These are phyloP conservation scores for Corythoichthys haematopterus DNA, from an alignment of 2,113 vertebrate genomes.

Conservation along the genomic window DNA sequence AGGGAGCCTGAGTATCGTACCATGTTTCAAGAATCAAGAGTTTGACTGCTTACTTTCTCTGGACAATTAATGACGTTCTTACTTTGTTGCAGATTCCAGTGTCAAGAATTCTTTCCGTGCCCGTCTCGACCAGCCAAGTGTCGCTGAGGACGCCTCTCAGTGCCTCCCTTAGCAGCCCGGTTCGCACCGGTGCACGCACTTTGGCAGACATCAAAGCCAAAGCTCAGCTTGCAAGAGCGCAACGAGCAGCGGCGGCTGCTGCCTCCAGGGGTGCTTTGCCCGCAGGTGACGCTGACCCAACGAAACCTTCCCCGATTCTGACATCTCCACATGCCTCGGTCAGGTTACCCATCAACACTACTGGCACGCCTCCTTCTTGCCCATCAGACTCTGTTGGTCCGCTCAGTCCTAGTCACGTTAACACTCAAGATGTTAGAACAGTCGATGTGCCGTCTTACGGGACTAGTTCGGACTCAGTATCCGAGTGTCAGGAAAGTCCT, in stretches of 20 bases:
- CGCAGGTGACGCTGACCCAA: conserved; percentile 65
- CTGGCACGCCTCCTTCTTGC: conserved; percentile 37
- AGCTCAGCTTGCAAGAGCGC: conserved; percentile 87
- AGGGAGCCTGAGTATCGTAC: not conserved
- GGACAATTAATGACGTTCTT: not conserved
- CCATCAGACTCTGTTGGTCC: conserved; percentile 31
- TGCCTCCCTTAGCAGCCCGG: conserved; percentile 75
- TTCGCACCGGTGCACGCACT: conserved; percentile 88
- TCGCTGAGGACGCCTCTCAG: conserved; percentile 82
- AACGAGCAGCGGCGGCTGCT: conserved; percentile 74
- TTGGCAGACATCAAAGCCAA: conserved; percentile 97
- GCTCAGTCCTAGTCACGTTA: conserved; percentile 18
- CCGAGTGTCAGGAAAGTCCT: conserved; percentile 40
- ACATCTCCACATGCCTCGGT: conserved; percentile 30
- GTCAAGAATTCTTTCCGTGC: conserved; percentile 81
- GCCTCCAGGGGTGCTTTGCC: conserved; percentile 71
- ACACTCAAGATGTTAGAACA: conserved; percentile 4
- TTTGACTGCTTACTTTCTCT: not conserved
- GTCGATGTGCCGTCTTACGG: conserved; percentile 5
- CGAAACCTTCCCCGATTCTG: conserved; percentile 46
- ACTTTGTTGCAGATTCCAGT: conserved; percentile 80
- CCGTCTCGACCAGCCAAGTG: conserved; percentile 78
- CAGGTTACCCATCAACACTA: conserved; percentile 34
- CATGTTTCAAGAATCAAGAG: not conserved
- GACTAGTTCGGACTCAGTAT: conserved; percentile 10